phyloP scores from a whole-genome alignment of 1,140 invertebrate genomes.

The Ooceraea biroi region DNA sequence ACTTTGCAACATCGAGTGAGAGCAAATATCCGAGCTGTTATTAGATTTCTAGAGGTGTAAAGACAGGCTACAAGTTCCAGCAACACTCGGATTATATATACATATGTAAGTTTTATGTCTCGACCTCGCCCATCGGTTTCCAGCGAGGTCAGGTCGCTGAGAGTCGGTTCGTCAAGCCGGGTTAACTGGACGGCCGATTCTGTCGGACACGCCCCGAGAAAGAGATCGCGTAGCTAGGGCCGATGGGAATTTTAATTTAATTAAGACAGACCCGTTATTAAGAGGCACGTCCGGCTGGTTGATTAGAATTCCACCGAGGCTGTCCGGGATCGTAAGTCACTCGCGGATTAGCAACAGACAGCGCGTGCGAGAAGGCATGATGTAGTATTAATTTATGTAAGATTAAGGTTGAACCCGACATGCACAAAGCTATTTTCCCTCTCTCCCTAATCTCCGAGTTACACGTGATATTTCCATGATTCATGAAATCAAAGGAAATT shows the following conservation, averaged over 20 bases:
- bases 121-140: slow-evolving; percentile 23
- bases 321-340: slow-evolving; percentile 65
- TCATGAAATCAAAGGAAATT: background rate
- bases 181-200: slow-evolving; percentile 38
- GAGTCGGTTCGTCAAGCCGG: slow-evolving; percentile 30
- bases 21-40: too few relatives aligned
- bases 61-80: background rate
- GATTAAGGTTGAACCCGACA: slow-evolving; percentile 34
- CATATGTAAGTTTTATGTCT: background rate
- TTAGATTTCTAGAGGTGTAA: background rate
- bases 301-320: slow-evolving; percentile 71
- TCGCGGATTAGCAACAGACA: slow-evolving; percentile 44
- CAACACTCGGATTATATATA: background rate
- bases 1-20: too few relatives aligned
- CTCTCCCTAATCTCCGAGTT: slow-evolving; percentile 6
- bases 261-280: slow-evolving; percentile 81
- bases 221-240: slow-evolving; percentile 65
- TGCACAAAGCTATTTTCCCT: slow-evolving; percentile 9
- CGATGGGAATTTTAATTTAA: slow-evolving; percentile 84
- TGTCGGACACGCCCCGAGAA: slow-evolving; percentile 76
- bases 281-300: slow-evolving; percentile 67
- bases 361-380: slow-evolving; percentile 21
- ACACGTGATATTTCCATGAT: slow-evolving; percentile 20
- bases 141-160: slow-evolving; percentile 1
- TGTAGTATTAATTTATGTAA: slow-evolving; percentile 48